Evolutionary conservation across 2,113 vertebrate genomes (phyloP).

Genomic region (Brachyhypopomus occidentalis): DNA sequence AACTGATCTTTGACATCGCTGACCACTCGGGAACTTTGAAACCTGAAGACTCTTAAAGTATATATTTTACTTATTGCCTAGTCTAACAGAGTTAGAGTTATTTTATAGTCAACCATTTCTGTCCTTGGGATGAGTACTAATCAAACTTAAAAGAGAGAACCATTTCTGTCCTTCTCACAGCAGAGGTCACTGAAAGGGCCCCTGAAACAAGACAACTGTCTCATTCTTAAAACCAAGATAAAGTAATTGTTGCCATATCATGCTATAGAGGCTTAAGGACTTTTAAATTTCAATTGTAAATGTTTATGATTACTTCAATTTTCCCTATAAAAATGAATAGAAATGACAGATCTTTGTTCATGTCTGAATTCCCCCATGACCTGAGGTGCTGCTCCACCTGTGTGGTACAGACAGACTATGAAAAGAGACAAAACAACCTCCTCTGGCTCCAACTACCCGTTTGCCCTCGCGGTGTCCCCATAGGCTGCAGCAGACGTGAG

Average conservation of each 20-base stretch:
- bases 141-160: no score
- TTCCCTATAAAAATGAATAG: background rate
- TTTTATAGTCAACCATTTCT: no score
- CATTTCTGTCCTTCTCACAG: conserved; percentile 1
- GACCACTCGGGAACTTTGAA: background rate
- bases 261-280: no score
- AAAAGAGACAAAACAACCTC: conserved; percentile 28
- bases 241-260: no score
- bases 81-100: background rate
- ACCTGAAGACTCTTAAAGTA: no score
- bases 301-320: no score
- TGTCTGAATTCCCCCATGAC: background rate
- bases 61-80: background rate
- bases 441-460: conserved; percentile 15
- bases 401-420: conserved; percentile 6
- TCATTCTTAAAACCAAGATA: no score
- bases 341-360: background rate
- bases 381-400: background rate
- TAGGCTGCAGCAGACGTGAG: conserved; percentile 57
- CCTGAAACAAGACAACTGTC: no score
- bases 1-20: background rate
- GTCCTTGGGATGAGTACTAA: background rate
- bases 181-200: conserved; percentile 55
- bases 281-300: background rate
- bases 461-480: conserved; percentile 19